A percentile compares a stretch with the other conserved stretches of the same genome.
phyloP scores from a whole-genome alignment of 1,140 invertebrate genomes.

The Listronotus bonariensis region DNA sequence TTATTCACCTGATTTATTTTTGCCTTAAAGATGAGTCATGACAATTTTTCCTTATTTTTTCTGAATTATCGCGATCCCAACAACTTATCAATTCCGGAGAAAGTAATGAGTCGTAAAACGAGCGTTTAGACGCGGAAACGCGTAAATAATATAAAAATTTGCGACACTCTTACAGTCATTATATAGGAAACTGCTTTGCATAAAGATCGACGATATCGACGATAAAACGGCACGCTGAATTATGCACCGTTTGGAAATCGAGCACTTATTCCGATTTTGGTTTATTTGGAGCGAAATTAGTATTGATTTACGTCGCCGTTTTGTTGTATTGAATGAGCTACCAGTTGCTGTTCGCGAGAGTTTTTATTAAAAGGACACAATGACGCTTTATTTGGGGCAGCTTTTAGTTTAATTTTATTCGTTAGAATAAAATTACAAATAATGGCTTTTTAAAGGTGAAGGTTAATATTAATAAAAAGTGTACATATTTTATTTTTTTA shows the following conservation, averaged over 20 bases:
- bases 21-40: too few species aligned
- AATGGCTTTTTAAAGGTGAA: not conserved
- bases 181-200: constrained; percentile 51
- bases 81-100: constrained; percentile 50
- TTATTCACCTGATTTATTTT: too few species aligned
- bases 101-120: constrained; percentile 52
- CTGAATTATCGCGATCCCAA: constrained; percentile 27
- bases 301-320: constrained; percentile 48
- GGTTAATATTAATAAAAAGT: too few species aligned
- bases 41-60: constrained; percentile 6
- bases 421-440: not conserved
- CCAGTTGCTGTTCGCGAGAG: constrained; percentile 27
- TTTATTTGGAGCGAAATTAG: constrained; percentile 48
- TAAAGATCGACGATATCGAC: constrained; percentile 48
- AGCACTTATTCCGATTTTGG: constrained; percentile 40
- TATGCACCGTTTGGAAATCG: constrained; percentile 44
- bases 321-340: constrained; percentile 27
- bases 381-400: constrained; percentile 20
- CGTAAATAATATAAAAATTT: constrained; percentile 51
- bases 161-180: constrained; percentile 46
- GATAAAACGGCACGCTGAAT: constrained; percentile 44
- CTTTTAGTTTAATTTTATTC: constrained; percentile 16
- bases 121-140: constrained; percentile 46
- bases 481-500: too few species aligned
- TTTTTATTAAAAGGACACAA: constrained; percentile 15